Percentiles rank a stretch among this genome's conserved stretches.
Evolutionary conservation across 2,888 invertebrate species (phyloP).

Genomic region (Linnaemya vulpina): DNA sequence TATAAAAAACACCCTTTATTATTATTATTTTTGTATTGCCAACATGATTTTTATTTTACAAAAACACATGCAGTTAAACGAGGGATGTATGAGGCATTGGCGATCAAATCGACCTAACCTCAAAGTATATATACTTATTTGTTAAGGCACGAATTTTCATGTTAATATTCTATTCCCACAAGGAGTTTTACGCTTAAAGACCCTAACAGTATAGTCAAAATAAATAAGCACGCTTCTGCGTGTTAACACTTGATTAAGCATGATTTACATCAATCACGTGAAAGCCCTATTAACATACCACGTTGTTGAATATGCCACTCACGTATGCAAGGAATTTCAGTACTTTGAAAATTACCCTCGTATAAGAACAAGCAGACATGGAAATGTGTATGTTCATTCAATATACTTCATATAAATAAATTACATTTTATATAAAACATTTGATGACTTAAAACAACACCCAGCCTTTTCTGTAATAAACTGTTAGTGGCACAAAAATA

Average conservation of each 20-base stretch:
- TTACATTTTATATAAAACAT: neutral
- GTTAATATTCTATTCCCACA: neutral
- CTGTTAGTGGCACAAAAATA: slow-evolving; percentile 10
- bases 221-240: neutral
- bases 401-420: neutral
- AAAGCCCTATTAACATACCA: neutral
- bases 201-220: neutral
- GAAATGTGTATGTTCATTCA: neutral
- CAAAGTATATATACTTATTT: too few relatives aligned
- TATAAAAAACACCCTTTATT: too few relatives aligned
- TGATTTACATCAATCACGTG: neutral
- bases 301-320: neutral
- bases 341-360: neutral
- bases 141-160: too few relatives aligned
- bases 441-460: slow-evolving; percentile 54
- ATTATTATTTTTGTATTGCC: slow-evolving; percentile 45
- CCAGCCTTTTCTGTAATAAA: slow-evolving; percentile 17
- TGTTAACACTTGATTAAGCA: neutral
- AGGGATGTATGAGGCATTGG: neutral
- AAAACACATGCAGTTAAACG: neutral
- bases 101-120: too few relatives aligned
- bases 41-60: slow-evolving; percentile 25
- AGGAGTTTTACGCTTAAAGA: neutral
- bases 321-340: neutral
- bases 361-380: neutral